Evolutionary conservation across 2,113 vertebrate genomes (phyloP).

Genomic region (Centrocercus urophasianus): DNA sequence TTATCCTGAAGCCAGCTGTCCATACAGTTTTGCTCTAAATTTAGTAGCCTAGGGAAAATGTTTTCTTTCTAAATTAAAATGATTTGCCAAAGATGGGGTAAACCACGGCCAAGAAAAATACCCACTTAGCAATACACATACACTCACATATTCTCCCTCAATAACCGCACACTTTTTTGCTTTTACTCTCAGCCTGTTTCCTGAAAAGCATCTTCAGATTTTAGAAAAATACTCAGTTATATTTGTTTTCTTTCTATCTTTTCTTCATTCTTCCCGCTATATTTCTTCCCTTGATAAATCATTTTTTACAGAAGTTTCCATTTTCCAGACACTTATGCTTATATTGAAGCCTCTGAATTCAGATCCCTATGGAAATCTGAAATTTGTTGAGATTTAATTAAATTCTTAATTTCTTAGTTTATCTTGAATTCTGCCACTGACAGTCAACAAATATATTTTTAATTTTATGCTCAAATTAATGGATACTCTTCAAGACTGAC

Average conservation of each 20-base stretch:
- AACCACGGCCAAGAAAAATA: neutral
- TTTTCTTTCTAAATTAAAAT: constrained; percentile 57
- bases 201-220: neutral
- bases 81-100: constrained; percentile 35
- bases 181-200: neutral
- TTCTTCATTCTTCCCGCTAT: neutral
- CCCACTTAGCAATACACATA: neutral
- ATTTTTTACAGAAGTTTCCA: neutral
- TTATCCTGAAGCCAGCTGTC: constrained; percentile 73
- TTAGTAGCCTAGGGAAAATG: constrained; percentile 66
- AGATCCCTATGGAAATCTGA: neutral
- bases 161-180: neutral
- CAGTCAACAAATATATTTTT: neutral
- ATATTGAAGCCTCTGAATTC: neutral
- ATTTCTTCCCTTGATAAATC: neutral
- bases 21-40: constrained; percentile 60
- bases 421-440: neutral
- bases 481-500: neutral
- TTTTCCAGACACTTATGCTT: neutral
- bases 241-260: neutral
- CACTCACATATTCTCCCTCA: neutral
- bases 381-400: neutral
- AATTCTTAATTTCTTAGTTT: neutral
- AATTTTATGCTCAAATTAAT: neutral
- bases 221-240: neutral